Percentiles rank a stretch among this genome's conserved stretches.
Conservation (phyloP, 2,797 vertebrate genomes). For the Aeoliscus strigatus region DNA sequence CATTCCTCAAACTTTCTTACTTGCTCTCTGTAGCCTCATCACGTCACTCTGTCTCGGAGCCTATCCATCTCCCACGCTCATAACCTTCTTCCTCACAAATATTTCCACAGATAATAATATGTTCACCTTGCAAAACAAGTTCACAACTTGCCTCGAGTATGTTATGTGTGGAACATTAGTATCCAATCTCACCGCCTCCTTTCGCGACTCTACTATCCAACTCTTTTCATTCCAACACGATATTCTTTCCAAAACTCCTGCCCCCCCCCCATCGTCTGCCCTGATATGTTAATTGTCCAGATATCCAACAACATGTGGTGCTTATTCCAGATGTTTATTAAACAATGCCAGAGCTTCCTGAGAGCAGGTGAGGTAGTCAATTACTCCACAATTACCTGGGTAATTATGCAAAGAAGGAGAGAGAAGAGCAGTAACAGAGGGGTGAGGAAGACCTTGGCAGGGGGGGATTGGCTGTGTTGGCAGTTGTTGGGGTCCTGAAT, state of each 20-base stretch:
- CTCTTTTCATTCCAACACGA: conserved; percentile 19
- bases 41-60: conserved; percentile 57
- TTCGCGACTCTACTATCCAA: conserved; percentile 5
- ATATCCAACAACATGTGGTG: conserved; percentile 64
- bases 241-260: conserved; percentile 4
- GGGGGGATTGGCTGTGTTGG: conserved; percentile 51
- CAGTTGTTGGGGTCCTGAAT: conserved; percentile 47
- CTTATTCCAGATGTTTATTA: conserved; percentile 77
- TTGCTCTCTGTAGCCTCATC: conserved; percentile 45
- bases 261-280: conserved; percentile 13
- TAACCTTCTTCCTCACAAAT: conserved; percentile 52
- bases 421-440: conserved; percentile 52
- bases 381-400: conserved; percentile 78
- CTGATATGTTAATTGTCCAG: conserved; percentile 52
- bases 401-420: conserved; percentile 70
- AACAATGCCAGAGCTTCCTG: conserved; percentile 65
- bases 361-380: conserved; percentile 76
- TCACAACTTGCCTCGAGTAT: conserved; percentile 44
- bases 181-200: conserved; percentile 14
- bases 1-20: conserved; percentile 57
- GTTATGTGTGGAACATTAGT: conserved; percentile 36
- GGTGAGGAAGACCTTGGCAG: conserved; percentile 63
- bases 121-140: conserved; percentile 54
- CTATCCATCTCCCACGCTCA: conserved; percentile 67
- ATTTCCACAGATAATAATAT: conserved; percentile 55